Base-by-base conservation (phyloP, 2,888 invertebrate species). In the Tachystola acroxantha region DNA sequence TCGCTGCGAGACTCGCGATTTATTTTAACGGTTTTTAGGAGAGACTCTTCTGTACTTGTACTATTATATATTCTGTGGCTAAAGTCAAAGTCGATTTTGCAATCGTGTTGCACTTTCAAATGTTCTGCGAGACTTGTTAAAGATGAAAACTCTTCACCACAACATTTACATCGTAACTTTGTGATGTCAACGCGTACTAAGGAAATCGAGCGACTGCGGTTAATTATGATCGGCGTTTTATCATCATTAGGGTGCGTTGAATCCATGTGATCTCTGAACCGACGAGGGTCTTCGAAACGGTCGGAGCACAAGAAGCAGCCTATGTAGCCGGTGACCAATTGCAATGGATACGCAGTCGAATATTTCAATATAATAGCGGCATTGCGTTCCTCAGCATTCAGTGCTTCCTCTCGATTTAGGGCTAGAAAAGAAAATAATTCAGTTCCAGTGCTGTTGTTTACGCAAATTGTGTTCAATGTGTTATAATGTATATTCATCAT, bases 361-460 rank as follows among this genome's bases (percentile, higher is more conserved):
- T 30, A 6, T n/a, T 7, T 30, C n/a, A 33, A 14, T 30, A 30
- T 11, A 9, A 14, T n/a, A 7, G n/a, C 6, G n/a, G 29, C 29
- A n/a, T 30, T 30, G 3, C 12, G 14, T 40, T 55, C 46, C 40
- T 42, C 53, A 36, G 52, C 44, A 43, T 52, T 51, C 39, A 34
- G 38, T 38, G 35, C 19, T 34, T 34, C 10, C 33, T 32, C 32
- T 22, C 9, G 22, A 7, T 19, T 19, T 16, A 31, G 34, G 43
- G 41, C 50, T 53, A 53, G 43, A 53, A 53, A 49, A 47, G 40
- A 50, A 44, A 50, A 48, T 37, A 40, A 9, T 10, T 14, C 12
- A 12, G 7, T 22, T 30, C 30, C 36, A 19, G n/a, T n/a, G n/a
- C n/a, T n/a, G n/a, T n/a, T n/a, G n/a, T n/a, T n/a, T n/a, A n/a